These are phyloP conservation scores for Oreonectes daqikongensis DNA, from an alignment of 2,797 vertebrate species.

Conservation along the genomic window DNA sequence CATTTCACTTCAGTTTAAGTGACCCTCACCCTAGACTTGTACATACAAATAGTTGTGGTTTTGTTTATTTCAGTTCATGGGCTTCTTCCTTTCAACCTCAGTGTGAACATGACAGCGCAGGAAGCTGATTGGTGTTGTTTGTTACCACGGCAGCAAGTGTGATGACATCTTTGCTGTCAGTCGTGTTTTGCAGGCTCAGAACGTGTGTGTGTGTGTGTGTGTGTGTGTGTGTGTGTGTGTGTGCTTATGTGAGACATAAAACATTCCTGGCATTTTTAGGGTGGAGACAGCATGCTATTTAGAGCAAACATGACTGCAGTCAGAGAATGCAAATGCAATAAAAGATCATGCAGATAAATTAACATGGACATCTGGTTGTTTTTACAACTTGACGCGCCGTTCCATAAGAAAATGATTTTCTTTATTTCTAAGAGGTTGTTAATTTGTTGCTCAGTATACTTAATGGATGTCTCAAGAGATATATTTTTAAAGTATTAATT, in stretches of 20 bases:
- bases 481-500: not conserved
- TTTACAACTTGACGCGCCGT: not conserved
- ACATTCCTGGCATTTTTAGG: constrained; percentile 67
- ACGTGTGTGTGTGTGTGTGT: constrained; percentile 48
- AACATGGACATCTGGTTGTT: constrained; percentile 9
- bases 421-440: not conserved
- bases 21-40: too few species aligned
- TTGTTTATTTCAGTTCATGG: constrained; percentile 27
- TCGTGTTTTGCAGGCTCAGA: constrained; percentile 64
- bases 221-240: constrained; percentile 48
- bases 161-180: constrained; percentile 66
- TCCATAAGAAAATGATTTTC: not conserved
- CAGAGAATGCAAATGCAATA: constrained; percentile 68
- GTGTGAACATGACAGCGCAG: constrained; percentile 27
- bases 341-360: constrained; percentile 56
- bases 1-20: too few species aligned
- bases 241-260: constrained; percentile 68
- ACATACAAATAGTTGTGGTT: not conserved
- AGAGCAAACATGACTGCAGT: constrained; percentile 72
- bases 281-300: constrained; percentile 70
- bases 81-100: constrained; percentile 20
- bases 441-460: not conserved
- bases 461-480: not conserved
- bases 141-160: constrained; percentile 54
- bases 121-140: constrained; percentile 54